Conservation (phyloP, 2,797 vertebrate species). For the Sardinella longiceps region DNA sequence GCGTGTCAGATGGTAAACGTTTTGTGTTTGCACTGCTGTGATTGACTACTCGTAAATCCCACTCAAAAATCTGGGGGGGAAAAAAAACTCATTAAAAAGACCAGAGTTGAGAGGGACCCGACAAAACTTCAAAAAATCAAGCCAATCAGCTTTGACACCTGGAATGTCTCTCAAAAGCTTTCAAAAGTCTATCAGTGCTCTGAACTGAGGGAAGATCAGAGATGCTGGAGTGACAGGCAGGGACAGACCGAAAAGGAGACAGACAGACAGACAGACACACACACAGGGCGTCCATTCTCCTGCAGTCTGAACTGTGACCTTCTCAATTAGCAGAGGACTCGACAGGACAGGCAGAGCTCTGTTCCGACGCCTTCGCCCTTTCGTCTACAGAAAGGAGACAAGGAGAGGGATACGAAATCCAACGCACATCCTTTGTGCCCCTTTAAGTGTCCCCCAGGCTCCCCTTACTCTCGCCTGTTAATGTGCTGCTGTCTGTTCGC, state of each 20-base stretch:
- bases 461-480: background rate
- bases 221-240: background rate
- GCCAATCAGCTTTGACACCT: slow-evolving; percentile 29
- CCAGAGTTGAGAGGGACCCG: background rate
- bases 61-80: background rate
- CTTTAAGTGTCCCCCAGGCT: slow-evolving; percentile 48
- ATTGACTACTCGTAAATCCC: background rate
- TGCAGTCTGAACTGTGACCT: no score
- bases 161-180: slow-evolving; percentile 40
- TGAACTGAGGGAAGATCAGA: slow-evolving; percentile 8
- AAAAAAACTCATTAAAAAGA: background rate
- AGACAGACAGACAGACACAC: no score
- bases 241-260: no score
- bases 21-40: background rate
- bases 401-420: slow-evolving; percentile 72
- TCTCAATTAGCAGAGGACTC: no score
- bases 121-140: slow-evolving; percentile 22
- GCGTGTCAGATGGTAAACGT: background rate
- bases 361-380: slow-evolving; percentile 61
- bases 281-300: no score
- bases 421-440: slow-evolving; percentile 76
- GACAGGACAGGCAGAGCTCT: background rate
- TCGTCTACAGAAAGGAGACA: slow-evolving; percentile 72
- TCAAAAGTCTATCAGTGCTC: slow-evolving; percentile 26
- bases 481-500: background rate